Evolutionary conservation across 2,888 invertebrate species (phyloP).

Genomic region (Calephelis perditalis): DNA sequence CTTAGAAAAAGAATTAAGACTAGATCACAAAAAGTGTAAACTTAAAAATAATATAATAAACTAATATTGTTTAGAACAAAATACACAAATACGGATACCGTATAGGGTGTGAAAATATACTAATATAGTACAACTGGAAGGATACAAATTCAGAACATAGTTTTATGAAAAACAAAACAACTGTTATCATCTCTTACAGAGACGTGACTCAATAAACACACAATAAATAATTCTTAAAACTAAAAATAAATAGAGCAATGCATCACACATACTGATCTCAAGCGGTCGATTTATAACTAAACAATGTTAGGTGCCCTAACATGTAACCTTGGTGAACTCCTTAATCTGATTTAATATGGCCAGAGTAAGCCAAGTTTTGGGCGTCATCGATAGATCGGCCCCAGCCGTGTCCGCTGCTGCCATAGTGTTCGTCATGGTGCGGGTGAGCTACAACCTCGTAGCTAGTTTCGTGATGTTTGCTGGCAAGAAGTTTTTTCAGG

Average conservation of each 20-base stretch:
- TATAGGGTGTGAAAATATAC: conserved; percentile 60
- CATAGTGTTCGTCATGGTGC: conserved; percentile 74
- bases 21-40: conserved; percentile 45
- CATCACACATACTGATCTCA: conserved; percentile 25
- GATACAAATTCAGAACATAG: conserved; percentile 67
- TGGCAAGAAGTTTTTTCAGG: conserved; percentile 83
- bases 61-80: conserved; percentile 49
- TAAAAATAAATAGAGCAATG: conserved; percentile 58
- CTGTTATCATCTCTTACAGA: conserved; percentile 54
- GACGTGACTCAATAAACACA: conserved; percentile 52
- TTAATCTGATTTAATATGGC: conserved; percentile 68
- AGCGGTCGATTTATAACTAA: conserved; percentile 35
- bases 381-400: conserved; percentile 74
- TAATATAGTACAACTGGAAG: conserved; percentile 63
- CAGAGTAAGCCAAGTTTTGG: conserved; percentile 80
- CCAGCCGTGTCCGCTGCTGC: conserved; percentile 81
- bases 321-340: conserved; percentile 36
- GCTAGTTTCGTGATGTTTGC: conserved; percentile 82
- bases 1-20: conserved; percentile 52
- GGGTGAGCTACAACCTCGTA: conserved; percentile 88
- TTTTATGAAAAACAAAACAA: conserved; percentile 65
- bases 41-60: conserved; percentile 32
- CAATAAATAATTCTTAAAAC: conserved; percentile 60
- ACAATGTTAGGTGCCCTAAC: conserved; percentile 38
- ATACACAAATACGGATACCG: conserved; percentile 75